Evolutionary conservation across 2,888 invertebrate genomes (phyloP).

Genomic region (Cylindroiulus punctatus): DNA sequence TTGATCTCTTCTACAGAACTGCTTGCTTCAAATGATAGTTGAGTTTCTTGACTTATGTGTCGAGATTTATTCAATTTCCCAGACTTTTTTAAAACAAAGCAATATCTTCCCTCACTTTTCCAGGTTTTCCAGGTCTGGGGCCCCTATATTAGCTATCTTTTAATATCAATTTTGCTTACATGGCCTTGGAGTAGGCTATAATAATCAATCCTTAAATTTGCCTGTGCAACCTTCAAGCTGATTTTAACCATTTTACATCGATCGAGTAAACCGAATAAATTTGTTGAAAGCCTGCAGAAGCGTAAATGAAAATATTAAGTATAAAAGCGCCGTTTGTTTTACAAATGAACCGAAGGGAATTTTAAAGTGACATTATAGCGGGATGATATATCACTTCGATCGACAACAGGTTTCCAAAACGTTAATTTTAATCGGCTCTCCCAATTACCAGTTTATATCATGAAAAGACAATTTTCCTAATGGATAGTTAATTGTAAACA

Average conservation of each 20-base stretch:
- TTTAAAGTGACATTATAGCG: slow-evolving; percentile 21
- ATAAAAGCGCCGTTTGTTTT: slow-evolving; percentile 8
- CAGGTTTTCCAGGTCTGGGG: too few species aligned
- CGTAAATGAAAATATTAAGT: slow-evolving; percentile 29
- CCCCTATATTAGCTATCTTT: background rate
- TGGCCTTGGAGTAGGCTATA: background rate
- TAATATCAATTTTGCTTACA: background rate
- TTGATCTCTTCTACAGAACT: too few species aligned
- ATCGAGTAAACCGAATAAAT: background rate
- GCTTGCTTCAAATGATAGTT: too few species aligned
- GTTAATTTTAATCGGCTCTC: slow-evolving; percentile 28
- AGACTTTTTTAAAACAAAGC: too few species aligned
- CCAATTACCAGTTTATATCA: slow-evolving; percentile 43
- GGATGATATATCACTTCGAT: slow-evolving; percentile 3
- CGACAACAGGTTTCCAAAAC: slow-evolving; percentile 43
- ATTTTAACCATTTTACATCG: background rate
- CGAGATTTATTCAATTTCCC: too few species aligned
- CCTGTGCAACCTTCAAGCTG: background rate
- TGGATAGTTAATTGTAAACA: slow-evolving; percentile 45
- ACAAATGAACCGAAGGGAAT: slow-evolving; percentile 6
- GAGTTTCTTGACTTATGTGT: too few species aligned
- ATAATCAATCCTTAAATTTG: background rate
- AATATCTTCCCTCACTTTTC: too few species aligned
- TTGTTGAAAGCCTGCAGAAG: background rate
- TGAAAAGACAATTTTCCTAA: slow-evolving; percentile 39